A percentile compares a stretch with the other conserved stretches of the same genome.
phyloP scores from a whole-genome alignment of 2,113 vertebrate species.

The Esox niger region DNA sequence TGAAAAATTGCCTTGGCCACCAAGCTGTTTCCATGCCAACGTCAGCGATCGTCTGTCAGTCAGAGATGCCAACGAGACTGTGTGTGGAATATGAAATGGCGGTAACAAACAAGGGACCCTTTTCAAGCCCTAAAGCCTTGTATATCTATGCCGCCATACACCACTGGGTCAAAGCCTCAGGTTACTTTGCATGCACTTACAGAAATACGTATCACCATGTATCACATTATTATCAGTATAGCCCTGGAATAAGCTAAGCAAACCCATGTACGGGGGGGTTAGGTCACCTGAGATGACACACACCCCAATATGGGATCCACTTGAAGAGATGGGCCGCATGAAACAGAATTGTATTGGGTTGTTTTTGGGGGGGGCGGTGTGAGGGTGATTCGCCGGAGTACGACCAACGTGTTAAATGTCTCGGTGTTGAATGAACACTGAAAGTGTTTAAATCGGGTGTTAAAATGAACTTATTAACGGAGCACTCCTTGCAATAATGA shows the following conservation, averaged over 20 bases:
- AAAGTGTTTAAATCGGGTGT: constrained; percentile 48
- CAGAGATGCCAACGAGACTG: not conserved
- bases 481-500: constrained; percentile 24
- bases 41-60: not conserved
- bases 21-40: constrained; percentile 23
- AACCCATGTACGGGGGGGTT: constrained; percentile 37
- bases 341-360: constrained; percentile 35
- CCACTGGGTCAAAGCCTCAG: constrained; percentile 17
- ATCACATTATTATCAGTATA: constrained; percentile 39
- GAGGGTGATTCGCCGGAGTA: too few species aligned
- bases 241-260: constrained; percentile 14
- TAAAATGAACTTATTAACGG: constrained; percentile 21
- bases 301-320: constrained; percentile 26
- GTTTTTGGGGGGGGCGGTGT: constrained; percentile 23
- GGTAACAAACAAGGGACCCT: not conserved
- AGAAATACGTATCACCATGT: constrained; percentile 26
- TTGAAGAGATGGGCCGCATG: constrained; percentile 20
- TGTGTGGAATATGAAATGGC: not conserved
- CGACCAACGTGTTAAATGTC: too few species aligned
- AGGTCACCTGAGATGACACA: constrained; percentile 39
- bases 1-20: not conserved
- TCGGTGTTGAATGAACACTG: constrained; percentile 27
- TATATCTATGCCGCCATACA: not conserved
- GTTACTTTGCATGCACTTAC: constrained; percentile 18
- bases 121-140: not conserved